Evolutionary conservation across 2,888 invertebrate genomes (phyloP), one percentile per base, ranked within the genome.

Genomic region (Xiphydria camelus): DNA sequence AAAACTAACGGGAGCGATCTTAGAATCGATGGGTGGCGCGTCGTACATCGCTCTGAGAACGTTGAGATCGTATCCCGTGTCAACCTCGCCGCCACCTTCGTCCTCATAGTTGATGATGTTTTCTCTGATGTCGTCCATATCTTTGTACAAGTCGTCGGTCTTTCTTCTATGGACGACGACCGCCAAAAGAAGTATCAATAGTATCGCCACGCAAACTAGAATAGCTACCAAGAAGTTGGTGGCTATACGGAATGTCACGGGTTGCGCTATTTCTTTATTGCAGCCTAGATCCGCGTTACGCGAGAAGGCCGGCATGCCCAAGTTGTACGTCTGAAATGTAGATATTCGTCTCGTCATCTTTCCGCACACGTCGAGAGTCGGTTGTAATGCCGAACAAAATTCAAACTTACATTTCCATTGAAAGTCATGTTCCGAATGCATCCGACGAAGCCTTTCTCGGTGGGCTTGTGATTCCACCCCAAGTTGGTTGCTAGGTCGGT

Each of bases 91-190:
- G 70, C 97, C 97, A 10, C 98, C 98, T 76, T 99, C 98, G 66
- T 98, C 97, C 68, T 95, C 94, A 68, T 99, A 98, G 61, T 94
- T 93, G 61, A 98, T 93, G 51, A 99, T 95, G 64, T 94, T 99
- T 75, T 98, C 98, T 47, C 97, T 81, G 21, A 96, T 94, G 69
- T 98, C 96, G 66, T 98, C 96, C 57, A 94, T 87, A 62, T 96
- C 94, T 69, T 93, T 93, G 29, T 89, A 88, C 79, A 91, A 86
- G 44, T 90, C 90, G 63, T 91, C 90, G 45, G 91, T 89, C 57
- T 92, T 84, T 31, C 89, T 82, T 59, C 92, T 87, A 61, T 94
- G 90, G n/a, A 95, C 90, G 1, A 93, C 91, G 17, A 92, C 92
- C 2, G 96, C 89, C 54, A 94, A 76, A n/a, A 95, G 79, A 12